Conservation (phyloP, 2,797 vertebrate genomes). For the Eutrigla gurnardus region DNA sequence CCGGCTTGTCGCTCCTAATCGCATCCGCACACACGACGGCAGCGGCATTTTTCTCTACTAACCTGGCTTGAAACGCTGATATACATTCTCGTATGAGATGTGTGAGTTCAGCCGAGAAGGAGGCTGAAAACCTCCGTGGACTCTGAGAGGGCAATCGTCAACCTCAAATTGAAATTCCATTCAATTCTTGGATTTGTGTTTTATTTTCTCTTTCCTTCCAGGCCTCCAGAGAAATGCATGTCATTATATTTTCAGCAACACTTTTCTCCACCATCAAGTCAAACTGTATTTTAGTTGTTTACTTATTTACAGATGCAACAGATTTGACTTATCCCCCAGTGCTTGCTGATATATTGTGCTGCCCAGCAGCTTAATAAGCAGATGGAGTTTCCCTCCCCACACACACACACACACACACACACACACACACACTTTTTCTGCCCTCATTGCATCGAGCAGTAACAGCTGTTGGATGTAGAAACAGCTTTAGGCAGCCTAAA, state of each 20-base stretch:
- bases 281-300: slow-evolving; percentile 52
- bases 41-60: slow-evolving; percentile 16
- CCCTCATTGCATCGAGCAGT: slow-evolving; percentile 44
- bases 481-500: slow-evolving; percentile 67
- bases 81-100: not conserved
- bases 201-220: not conserved
- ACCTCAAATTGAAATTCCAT: slow-evolving; percentile 49
- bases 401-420: not conserved
- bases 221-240: slow-evolving; percentile 15
- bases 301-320: slow-evolving; percentile 64
- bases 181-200: slow-evolving; percentile 21
- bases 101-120: slow-evolving; percentile 3
- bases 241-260: slow-evolving; percentile 34
- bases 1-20: slow-evolving; percentile 44
- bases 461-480: slow-evolving; percentile 75
- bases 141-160: slow-evolving; percentile 21
- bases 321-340: slow-evolving; percentile 50
- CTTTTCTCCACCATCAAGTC: slow-evolving; percentile 31
- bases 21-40: not conserved
- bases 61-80: slow-evolving; percentile 22
- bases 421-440: slow-evolving; percentile 24
- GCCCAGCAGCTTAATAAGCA: slow-evolving; percentile 59
- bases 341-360: slow-evolving; percentile 51
- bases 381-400: slow-evolving; percentile 37
- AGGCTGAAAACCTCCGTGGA: slow-evolving; percentile 34